Evolutionary conservation across 2,888 invertebrate genomes (phyloP), one percentile per base, ranked within the genome.

Genomic region (Harmothoe impar): DNA sequence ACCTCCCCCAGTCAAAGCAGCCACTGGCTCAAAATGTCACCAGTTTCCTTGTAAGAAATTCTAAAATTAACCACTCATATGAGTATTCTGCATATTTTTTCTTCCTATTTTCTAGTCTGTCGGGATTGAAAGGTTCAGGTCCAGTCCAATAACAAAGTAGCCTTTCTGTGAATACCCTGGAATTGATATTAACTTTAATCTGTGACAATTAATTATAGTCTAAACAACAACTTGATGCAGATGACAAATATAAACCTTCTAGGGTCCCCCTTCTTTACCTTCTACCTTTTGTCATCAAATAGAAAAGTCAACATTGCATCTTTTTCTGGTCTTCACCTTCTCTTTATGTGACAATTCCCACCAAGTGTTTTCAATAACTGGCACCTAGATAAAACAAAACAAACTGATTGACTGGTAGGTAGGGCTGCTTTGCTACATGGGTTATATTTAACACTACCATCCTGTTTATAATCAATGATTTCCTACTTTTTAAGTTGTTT

Each of bases 31-130:
- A 72, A 72, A 72, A 72, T 72, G 72, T 72, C 72, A 72, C 15
- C 72, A 72, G 72, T 72, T 72, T 72, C 25, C 72, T 72, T 72
- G 72, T 23, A 72, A 72, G 72, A 72, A 72, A 72, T 72, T 72
- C 72, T 72, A 72, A 72, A 72, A 15, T 72, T 72, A 72, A 62
- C 3, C 72, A 29, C 29, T n/a, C 15, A 25, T 25, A 29, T 72
- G n/a, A 72, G 72, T 72, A 72, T 72, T 72, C 29, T 15, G 31
- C 31, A 25, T 72, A 72, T 72, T 72, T 72, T 72, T 72, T 72
- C 29, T 25, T 25, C 72, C 29, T 62, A 62, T 10, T 43, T 43
- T 43, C 43, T 43, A 43, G 43, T 43, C 43, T 43, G 10, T 7
- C 43, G 10, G 43, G 10, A 43, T 43, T 43, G n/a, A 62, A 62